Conservation (phyloP, 2,797 vertebrate species). For the Orientallactaga sibirica region DNA sequence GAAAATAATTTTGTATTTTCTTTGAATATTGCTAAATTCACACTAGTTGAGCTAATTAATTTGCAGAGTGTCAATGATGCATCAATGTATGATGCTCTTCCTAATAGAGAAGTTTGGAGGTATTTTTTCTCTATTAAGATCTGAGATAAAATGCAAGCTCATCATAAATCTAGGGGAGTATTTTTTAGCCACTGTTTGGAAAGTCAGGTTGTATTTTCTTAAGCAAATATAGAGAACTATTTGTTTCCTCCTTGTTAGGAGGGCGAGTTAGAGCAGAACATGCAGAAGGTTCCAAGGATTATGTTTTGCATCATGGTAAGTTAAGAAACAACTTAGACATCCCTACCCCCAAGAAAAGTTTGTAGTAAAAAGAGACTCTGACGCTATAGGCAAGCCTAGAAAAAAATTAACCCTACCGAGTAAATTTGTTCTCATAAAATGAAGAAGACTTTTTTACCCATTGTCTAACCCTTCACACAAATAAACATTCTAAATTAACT, state of each 20-base stretch:
- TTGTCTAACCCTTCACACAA: slow-evolving; percentile 39
- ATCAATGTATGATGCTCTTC: not conserved
- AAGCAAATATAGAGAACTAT: slow-evolving; percentile 23
- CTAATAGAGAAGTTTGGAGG: not conserved
- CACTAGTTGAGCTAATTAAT: slow-evolving; percentile 23
- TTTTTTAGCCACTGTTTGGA: slow-evolving; percentile 47
- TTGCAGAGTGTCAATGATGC: slow-evolving; percentile 21
- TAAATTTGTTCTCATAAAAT: slow-evolving; percentile 71
- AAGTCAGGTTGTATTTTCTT: slow-evolving; percentile 24
- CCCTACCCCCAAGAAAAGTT: not conserved
- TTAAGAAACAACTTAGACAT: slow-evolving; percentile 48
- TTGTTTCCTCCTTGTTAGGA: slow-evolving; percentile 37
- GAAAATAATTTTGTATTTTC: slow-evolving; percentile 47
- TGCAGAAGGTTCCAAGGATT: not conserved
- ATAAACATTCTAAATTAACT: slow-evolving; percentile 56
- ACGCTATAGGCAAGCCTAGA: slow-evolving; percentile 2
- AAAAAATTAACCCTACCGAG: slow-evolving; percentile 49
- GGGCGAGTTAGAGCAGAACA: not conserved
- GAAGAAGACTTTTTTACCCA: slow-evolving; percentile 57
- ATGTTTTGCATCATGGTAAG: not conserved
- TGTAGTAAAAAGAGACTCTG: slow-evolving; percentile 40
- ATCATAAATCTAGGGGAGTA: slow-evolving; percentile 25
- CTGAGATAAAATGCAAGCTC: slow-evolving; percentile 37
- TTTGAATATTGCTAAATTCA: slow-evolving; percentile 15
- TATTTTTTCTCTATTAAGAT: slow-evolving; percentile 18